Conservation (phyloP, 2,113 vertebrate species). For the Myanophis thanlyinensis region DNA sequence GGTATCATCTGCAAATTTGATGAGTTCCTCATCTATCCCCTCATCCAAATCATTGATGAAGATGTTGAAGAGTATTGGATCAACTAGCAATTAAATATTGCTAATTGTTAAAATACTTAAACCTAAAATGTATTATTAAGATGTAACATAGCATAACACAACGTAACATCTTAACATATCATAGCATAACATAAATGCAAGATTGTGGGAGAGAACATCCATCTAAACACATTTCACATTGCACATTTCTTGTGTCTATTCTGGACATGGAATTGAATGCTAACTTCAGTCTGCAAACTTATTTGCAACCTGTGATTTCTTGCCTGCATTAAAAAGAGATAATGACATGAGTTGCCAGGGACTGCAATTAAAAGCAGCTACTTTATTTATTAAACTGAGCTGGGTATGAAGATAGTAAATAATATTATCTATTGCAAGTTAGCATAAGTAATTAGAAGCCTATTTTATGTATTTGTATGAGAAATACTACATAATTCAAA, state of each 20-base stretch:
- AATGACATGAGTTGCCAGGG: not conserved
- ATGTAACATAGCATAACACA: not conserved
- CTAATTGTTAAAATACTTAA: not conserved
- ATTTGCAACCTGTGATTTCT: accelerated
- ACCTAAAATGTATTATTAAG: not conserved
- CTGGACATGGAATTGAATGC: accelerated
- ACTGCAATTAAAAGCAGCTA: accelerated
- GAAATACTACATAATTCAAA: not conserved
- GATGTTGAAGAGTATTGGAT: no score
- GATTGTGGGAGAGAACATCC: not conserved
- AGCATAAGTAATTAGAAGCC: not conserved
- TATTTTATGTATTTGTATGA: not conserved
- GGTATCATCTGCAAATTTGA: no score
- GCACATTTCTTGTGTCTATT: not conserved
- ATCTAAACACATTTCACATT: not conserved
- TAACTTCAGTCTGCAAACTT: not conserved
- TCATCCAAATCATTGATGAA: no score
- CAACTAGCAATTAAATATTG: not conserved
- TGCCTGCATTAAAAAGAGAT: accelerated
- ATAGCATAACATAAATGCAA: not conserved
- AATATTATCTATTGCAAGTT: accelerated
- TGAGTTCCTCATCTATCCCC: no score
- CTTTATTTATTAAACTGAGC: accelerated
- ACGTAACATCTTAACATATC: no score
- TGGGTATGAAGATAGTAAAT: not conserved